phyloP scores from a whole-genome alignment of 1,140 invertebrate species.

The Antheraea pernyi region DNA sequence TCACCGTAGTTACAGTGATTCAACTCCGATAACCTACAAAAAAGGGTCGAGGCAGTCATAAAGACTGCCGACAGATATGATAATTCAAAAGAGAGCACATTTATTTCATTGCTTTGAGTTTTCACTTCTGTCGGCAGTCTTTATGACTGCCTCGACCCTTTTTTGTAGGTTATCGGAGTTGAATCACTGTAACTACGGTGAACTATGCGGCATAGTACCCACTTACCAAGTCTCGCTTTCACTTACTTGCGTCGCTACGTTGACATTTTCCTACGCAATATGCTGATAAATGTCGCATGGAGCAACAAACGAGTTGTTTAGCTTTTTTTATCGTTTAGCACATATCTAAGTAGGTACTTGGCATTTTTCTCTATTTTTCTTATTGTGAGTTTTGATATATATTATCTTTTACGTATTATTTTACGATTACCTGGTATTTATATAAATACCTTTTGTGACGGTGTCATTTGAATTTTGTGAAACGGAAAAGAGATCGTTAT shows the following conservation, averaged over 20 bases:
- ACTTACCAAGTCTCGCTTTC: not conserved
- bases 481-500: too few species aligned
- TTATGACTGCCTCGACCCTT: too few species aligned
- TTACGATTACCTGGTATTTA: not conserved
- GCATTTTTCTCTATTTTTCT: not conserved
- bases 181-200: not conserved
- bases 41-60: too few species aligned
- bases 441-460: too few species aligned
- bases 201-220: not conserved
- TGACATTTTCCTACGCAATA: not conserved
- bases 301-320: not conserved
- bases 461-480: too few species aligned
- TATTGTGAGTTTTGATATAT: not conserved
- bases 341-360: not conserved
- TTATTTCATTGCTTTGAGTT: too few species aligned
- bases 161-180: not conserved
- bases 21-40: not conserved
- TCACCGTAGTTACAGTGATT: not conserved
- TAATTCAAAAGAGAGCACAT: too few species aligned
- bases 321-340: too few species aligned
- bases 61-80: too few species aligned
- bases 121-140: too few species aligned
- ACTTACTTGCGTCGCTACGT: not conserved
- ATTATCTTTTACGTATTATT: not conserved
- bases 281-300: not conserved